A percentile compares a stretch with the other conserved stretches of the same genome.
These are phyloP conservation scores for Hydrotaea diabolus DNA, from an alignment of 2,888 invertebrate species.

Conservation along the genomic window DNA sequence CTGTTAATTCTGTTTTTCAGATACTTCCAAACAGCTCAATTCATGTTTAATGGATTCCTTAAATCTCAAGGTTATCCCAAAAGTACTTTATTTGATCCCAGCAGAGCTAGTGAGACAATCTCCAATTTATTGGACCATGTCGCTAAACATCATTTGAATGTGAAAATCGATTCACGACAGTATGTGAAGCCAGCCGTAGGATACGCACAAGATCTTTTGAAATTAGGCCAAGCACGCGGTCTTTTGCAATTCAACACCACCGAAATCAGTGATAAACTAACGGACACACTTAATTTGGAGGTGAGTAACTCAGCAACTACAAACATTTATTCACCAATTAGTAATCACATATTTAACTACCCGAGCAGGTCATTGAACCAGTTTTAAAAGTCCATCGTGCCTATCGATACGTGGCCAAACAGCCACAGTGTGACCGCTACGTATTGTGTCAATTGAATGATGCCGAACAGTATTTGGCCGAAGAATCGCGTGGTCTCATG, in stretches of 20 bases:
- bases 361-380: constrained; percentile 86
- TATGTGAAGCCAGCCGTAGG: constrained; percentile 89
- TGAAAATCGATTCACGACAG: constrained; percentile 86
- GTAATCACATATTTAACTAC: background rate
- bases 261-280: constrained; percentile 88
- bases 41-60: constrained; percentile 88
- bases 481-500: constrained; percentile 81
- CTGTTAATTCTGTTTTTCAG: constrained; percentile 78
- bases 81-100: constrained; percentile 85
- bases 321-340: background rate
- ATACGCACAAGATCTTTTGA: constrained; percentile 87
- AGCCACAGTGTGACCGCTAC: constrained; percentile 89
- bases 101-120: constrained; percentile 87
- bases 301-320: constrained; percentile 69
- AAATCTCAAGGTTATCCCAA: constrained; percentile 89
- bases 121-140: constrained; percentile 86
- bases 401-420: constrained; percentile 86
- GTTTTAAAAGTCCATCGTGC: constrained; percentile 91
- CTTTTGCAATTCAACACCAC: constrained; percentile 86
- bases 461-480: constrained; percentile 81
- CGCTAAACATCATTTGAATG: constrained; percentile 86
- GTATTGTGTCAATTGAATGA: constrained; percentile 90
- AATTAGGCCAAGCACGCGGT: constrained; percentile 87
- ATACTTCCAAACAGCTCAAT: constrained; percentile 86
- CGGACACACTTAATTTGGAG: constrained; percentile 90